A percentile compares a stretch with the other conserved stretches of the same genome.
Conservation (phyloP, 1,140 invertebrate species). For the Nasonia giraulti region DNA sequence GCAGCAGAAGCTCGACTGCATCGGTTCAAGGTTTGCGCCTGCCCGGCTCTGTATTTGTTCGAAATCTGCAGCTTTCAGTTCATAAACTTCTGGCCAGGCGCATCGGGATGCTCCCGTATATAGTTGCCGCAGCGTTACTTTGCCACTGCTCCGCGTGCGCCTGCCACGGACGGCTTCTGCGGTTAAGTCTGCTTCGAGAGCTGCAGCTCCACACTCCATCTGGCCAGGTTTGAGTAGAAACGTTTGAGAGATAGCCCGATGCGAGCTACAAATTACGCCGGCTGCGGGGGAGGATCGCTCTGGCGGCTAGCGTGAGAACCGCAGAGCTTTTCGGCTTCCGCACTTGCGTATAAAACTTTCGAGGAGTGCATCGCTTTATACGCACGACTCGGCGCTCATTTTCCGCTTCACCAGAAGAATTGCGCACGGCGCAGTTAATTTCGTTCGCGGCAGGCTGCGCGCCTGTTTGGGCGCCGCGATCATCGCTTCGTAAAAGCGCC, state of each 20-base stretch:
- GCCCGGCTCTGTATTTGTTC: not conserved
- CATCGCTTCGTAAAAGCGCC: not conserved
- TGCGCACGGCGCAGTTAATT: not conserved
- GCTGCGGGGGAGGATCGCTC: too few species aligned
- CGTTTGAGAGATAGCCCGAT: not conserved
- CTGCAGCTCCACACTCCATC: not conserved
- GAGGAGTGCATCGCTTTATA: not conserved
- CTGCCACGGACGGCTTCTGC: slow-evolving; percentile 12
- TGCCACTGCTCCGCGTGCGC: not conserved
- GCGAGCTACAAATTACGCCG: not conserved
- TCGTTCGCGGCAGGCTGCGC: not conserved
- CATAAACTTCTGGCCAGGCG: not conserved
- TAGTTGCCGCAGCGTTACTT: not conserved
- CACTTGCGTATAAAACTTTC: not conserved
- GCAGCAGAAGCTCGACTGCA: not conserved
- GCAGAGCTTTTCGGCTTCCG: not conserved
- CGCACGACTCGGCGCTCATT: not conserved
- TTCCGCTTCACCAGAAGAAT: not conserved
- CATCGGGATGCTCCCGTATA: not conserved
- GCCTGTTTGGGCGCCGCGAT: not conserved
- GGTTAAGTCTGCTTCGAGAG: slow-evolving; percentile 1
- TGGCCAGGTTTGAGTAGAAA: not conserved
- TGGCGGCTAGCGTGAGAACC: not conserved
- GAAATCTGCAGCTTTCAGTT: not conserved
- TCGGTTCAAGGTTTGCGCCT: not conserved